A percentile compares a stretch with the other conserved stretches of the same genome.
phyloP scores from a whole-genome alignment of 2,797 vertebrate species.

The Dicrostonyx torquatus region DNA sequence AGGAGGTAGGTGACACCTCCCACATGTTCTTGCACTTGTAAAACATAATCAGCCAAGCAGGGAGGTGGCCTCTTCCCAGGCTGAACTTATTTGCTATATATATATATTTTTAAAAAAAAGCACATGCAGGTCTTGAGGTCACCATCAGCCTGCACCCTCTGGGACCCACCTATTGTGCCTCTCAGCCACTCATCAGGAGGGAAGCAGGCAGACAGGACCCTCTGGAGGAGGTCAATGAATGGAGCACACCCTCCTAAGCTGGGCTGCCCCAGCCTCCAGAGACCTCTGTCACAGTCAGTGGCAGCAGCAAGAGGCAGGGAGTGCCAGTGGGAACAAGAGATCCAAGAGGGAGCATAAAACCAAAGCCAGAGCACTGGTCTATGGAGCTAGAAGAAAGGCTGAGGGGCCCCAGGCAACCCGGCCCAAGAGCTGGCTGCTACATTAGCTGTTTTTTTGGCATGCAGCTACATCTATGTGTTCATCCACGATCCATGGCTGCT shows the following conservation, averaged over 20 bases:
- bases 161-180: neutral
- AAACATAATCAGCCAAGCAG: constrained; percentile 71
- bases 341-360: neutral
- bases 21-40: constrained; percentile 55
- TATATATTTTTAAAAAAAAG: constrained; percentile 76
- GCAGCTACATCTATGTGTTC: neutral
- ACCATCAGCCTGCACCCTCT: fast-evolving
- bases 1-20: neutral
- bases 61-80: constrained; percentile 64
- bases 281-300: neutral
- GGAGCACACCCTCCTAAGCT: neutral
- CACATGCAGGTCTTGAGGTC: constrained; percentile 48
- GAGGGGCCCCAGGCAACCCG: neutral
- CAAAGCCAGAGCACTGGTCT: neutral
- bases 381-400: constrained; percentile 36
- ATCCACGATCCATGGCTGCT: neutral
- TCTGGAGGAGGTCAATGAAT: neutral
- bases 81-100: constrained; percentile 72
- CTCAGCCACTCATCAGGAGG: neutral
- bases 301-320: neutral
- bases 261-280: neutral
- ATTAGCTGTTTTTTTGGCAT: neutral
- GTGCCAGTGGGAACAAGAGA: neutral
- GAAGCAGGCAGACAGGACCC: neutral
- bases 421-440: neutral